Evolutionary conservation across 1,140 invertebrate genomes (phyloP).

Genomic region (Leptopilina clavipes): DNA sequence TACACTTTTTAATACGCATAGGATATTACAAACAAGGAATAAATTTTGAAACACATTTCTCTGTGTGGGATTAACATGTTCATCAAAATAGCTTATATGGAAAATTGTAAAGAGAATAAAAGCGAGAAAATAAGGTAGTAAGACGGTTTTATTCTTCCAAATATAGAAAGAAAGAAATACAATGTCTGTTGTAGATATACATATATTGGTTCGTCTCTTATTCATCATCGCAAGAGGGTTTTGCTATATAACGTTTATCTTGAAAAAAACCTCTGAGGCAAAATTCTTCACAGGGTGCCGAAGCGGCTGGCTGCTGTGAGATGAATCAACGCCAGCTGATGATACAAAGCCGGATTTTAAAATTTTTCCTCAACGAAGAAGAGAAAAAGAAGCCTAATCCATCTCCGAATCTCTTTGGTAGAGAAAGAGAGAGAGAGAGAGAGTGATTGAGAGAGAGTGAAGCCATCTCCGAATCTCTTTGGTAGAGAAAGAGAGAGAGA

Average conservation of each 20-base stretch:
- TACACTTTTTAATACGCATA: no score
- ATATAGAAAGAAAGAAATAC: not conserved
- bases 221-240: not conserved
- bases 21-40: no score
- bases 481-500: not conserved
- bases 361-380: not conserved
- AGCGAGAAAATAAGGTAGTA: not conserved
- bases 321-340: slow-evolving; percentile 34
- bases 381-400: slow-evolving; percentile 12
- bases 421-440: not conserved
- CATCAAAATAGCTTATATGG: no score
- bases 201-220: not conserved
- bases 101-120: not conserved
- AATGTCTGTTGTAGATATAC: not conserved
- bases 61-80: no score
- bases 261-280: not conserved
- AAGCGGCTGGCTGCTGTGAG: slow-evolving; percentile 23
- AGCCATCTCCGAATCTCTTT: slow-evolving; percentile 30
- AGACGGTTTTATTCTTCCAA: not conserved
- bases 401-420: slow-evolving; percentile 19
- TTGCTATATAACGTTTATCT: slow-evolving; percentile 21
- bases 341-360: slow-evolving; percentile 33
- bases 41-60: no score
- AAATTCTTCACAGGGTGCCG: slow-evolving; percentile 31
- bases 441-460: not conserved